Evolutionary conservation across 2,888 invertebrate genomes (phyloP).

Genomic region (Agelastica alni): DNA sequence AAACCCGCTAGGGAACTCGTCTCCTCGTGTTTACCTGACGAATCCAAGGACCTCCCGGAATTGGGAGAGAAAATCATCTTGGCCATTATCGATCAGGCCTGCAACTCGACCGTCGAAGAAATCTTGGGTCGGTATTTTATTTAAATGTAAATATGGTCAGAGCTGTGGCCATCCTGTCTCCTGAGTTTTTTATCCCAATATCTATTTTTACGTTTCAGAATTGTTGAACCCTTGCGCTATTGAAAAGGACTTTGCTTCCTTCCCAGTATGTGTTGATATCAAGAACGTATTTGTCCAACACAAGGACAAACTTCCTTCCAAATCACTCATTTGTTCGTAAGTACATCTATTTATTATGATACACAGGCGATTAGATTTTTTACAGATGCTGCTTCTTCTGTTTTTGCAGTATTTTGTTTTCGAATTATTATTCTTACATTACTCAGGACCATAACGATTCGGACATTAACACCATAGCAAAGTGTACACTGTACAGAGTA

Average conservation of each 20-base stretch:
- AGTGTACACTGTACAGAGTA: too few relatives aligned
- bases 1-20: constrained; percentile 29
- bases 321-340: constrained; percentile 30
- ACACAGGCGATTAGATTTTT: too few relatives aligned
- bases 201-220: constrained; percentile 23
- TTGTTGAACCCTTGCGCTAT: constrained; percentile 31
- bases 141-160: too few relatives aligned
- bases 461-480: too few relatives aligned
- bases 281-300: constrained; percentile 15
- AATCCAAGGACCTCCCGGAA: constrained; percentile 27
- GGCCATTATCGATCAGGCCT: constrained; percentile 27
- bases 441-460: too few relatives aligned
- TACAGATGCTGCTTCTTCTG: too few relatives aligned
- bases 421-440: too few relatives aligned
- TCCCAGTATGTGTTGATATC: constrained; percentile 23
- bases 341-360: constrained; percentile 16
- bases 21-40: constrained; percentile 26
- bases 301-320: constrained; percentile 28
- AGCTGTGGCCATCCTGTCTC: too few relatives aligned
- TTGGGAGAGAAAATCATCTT: constrained; percentile 21
- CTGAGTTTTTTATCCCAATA: too few relatives aligned
- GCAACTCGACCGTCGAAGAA: constrained; percentile 33
- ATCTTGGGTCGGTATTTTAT: constrained; percentile 28
- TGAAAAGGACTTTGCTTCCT: constrained; percentile 18
- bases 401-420: too few relatives aligned